Evolutionary conservation across 2,888 invertebrate species (phyloP).

Genomic region (Blera fallax): DNA sequence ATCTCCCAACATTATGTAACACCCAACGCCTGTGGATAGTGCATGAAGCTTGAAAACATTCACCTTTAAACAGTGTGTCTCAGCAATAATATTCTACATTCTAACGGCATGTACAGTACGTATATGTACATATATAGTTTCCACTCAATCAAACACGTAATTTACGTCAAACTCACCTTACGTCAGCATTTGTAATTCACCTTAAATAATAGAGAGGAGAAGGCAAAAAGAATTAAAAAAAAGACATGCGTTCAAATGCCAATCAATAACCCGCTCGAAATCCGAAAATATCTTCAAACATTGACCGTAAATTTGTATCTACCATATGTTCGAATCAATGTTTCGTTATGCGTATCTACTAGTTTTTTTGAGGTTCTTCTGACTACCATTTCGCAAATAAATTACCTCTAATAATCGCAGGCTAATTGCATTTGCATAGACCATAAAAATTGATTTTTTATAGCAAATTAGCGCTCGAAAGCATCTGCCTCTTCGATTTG

Average conservation of each 20-base stretch:
- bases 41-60: neutral
- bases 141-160: slow-evolving; percentile 21
- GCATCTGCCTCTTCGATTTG: slow-evolving; percentile 54
- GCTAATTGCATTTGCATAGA: slow-evolving; percentile 66
- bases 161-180: slow-evolving; percentile 44
- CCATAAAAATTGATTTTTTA: slow-evolving; percentile 37
- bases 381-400: neutral
- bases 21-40: neutral
- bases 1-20: neutral
- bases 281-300: slow-evolving; percentile 16
- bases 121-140: neutral
- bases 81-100: neutral
- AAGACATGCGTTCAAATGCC: slow-evolving; percentile 4
- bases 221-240: neutral
- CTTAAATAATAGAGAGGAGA: neutral
- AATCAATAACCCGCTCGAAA: slow-evolving; percentile 27
- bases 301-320: neutral
- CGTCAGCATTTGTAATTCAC: slow-evolving; percentile 34
- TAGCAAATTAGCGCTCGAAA: slow-evolving; percentile 36
- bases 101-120: neutral
- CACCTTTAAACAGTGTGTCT: neutral
- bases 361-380: neutral
- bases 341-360: neutral
- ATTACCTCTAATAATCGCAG: slow-evolving; percentile 18
- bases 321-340: neutral